Evolutionary conservation across 2,113 vertebrate genomes (phyloP).

Genomic region (Pipra filicauda): DNA sequence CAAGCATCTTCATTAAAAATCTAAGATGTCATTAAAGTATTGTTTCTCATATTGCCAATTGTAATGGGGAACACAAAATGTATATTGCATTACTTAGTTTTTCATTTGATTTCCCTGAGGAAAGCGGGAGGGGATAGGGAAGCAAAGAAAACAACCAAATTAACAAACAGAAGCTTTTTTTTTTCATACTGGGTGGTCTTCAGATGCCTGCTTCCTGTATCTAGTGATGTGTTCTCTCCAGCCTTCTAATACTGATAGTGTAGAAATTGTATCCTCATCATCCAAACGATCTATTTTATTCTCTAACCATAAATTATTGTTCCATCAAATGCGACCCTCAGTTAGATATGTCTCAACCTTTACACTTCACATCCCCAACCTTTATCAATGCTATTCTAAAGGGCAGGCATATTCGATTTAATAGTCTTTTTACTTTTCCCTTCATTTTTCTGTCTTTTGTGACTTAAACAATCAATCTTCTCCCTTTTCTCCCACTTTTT

Average conservation of each 20-base stretch:
- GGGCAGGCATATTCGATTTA: background rate
- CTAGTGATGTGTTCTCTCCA: background rate
- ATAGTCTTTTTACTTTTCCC: background rate
- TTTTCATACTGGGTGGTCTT: background rate
- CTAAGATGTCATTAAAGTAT: background rate
- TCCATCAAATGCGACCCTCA: background rate
- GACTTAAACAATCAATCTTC: slow-evolving; percentile 34
- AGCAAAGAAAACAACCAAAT: background rate
- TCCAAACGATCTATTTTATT: background rate
- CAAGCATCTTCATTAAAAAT: background rate
- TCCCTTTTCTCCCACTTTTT: slow-evolving; percentile 17
- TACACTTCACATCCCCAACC: background rate
- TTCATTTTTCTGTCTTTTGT: slow-evolving; percentile 39
- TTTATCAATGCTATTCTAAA: slow-evolving; percentile 19
- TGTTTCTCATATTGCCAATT: background rate
- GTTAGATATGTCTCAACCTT: slow-evolving; percentile 11
- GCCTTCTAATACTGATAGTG: background rate
- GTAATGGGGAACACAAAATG: background rate
- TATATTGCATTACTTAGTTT: background rate
- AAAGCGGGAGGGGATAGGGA: background rate
- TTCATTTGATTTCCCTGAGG: background rate
- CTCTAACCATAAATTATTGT: background rate
- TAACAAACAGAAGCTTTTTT: background rate
- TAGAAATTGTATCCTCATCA: background rate
- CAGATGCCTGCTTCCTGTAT: background rate